These are phyloP conservation scores for Leptobrachium ailaonicum DNA, from an alignment of 2,113 vertebrate genomes.

Conservation along the genomic window DNA sequence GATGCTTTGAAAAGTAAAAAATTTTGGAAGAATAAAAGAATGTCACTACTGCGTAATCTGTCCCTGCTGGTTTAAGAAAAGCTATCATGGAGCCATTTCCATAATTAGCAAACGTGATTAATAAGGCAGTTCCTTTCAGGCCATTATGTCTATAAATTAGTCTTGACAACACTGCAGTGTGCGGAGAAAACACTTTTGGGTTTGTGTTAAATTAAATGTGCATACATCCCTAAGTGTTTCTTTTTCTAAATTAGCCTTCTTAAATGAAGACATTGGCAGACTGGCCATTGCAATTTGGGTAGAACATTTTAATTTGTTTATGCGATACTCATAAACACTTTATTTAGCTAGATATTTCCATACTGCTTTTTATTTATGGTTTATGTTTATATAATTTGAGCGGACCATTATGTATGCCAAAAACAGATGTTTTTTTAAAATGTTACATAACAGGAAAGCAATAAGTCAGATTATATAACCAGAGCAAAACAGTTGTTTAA, in stretches of 20 bases:
- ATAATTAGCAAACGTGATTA: slow-evolving; percentile 50
- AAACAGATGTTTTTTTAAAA: no score
- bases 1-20: slow-evolving; percentile 8
- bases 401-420: no score
- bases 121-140: slow-evolving; percentile 45
- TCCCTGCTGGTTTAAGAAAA: slow-evolving; percentile 39
- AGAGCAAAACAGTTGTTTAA: no score
- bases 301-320: slow-evolving; percentile 37
- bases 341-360: not conserved
- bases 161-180: slow-evolving; percentile 46
- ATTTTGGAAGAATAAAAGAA: slow-evolving; percentile 31
- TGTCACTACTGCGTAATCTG: slow-evolving; percentile 38
- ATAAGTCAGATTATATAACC: no score
- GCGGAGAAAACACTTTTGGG: slow-evolving; percentile 34
- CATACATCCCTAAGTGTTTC: slow-evolving; percentile 37
- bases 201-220: slow-evolving; percentile 39
- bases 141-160: slow-evolving; percentile 50
- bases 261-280: slow-evolving; percentile 28
- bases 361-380: no score
- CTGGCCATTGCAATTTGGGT: slow-evolving; percentile 14
- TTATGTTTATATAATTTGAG: no score
- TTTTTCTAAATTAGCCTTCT: slow-evolving; percentile 28
- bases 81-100: slow-evolving; percentile 33
- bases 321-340: not conserved
- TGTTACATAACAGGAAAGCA: no score